Conservation (phyloP, 2,113 vertebrate species). For the Corythoichthys haematopterus region DNA sequence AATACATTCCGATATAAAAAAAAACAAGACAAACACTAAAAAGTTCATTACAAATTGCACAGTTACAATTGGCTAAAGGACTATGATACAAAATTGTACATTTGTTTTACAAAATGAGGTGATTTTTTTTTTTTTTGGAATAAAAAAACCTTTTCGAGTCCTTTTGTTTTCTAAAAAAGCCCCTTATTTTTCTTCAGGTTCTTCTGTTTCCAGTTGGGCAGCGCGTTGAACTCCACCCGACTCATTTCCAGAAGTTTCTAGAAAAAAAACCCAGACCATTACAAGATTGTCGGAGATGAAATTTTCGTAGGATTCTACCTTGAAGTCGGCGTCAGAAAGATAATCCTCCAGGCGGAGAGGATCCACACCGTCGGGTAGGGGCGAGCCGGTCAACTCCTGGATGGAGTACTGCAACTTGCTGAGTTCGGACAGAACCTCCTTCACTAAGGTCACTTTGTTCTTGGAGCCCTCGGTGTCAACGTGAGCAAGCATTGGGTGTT, state of each 20-base stretch:
- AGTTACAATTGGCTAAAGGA: constrained; percentile 40
- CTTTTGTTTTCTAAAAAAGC: constrained; percentile 64
- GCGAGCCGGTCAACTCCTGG: constrained; percentile 71
- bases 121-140: constrained; percentile 12
- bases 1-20: too few relatives aligned
- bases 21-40: constrained; percentile 24
- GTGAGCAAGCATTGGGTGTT: neutral
- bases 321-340: constrained; percentile 76
- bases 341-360: constrained; percentile 75
- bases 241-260: constrained; percentile 72
- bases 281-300: neutral
- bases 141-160: neutral
- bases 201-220: constrained; percentile 78
- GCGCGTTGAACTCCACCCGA: constrained; percentile 70
- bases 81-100: constrained; percentile 50
- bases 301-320: constrained; percentile 50
- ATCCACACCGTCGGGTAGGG: constrained; percentile 76
- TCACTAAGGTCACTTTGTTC: constrained; percentile 71
- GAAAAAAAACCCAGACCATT: neutral
- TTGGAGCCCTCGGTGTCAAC: constrained; percentile 45
- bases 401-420: constrained; percentile 73
- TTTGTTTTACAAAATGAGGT: constrained; percentile 31
- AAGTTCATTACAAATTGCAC: constrained; percentile 47
- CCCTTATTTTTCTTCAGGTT: constrained; percentile 77
- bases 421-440: constrained; percentile 71